Percentiles rank a stretch among this genome's conserved stretches.
These are phyloP conservation scores for Hydriomena furcata DNA, from an alignment of 2,888 invertebrate species.

Conservation along the genomic window DNA sequence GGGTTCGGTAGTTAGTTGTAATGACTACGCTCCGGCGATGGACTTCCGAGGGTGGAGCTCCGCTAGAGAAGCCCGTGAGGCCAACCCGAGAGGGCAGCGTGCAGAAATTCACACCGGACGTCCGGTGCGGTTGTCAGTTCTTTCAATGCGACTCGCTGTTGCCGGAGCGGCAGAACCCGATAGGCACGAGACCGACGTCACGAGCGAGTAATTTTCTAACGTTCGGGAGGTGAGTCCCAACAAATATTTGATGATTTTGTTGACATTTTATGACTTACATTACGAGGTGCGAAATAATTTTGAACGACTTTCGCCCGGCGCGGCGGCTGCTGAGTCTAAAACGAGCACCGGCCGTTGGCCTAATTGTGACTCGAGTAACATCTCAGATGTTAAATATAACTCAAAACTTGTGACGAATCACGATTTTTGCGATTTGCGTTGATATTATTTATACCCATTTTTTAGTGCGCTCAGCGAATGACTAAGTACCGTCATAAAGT, in stretches of 20 bases:
- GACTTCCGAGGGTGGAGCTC: constrained; percentile 87
- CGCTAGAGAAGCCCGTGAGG: constrained; percentile 84
- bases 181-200: constrained; percentile 86
- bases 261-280: constrained; percentile 63
- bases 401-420: constrained; percentile 56
- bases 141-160: constrained; percentile 91
- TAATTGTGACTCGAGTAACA: constrained; percentile 75
- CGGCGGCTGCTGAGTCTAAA: constrained; percentile 77
- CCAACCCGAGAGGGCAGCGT: constrained; percentile 89
- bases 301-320: constrained; percentile 66
- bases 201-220: constrained; percentile 79
- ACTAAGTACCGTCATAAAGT: constrained; percentile 25
- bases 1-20: constrained; percentile 58
- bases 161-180: constrained; percentile 89
- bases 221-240: constrained; percentile 68
- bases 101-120: constrained; percentile 89
- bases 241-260: constrained; percentile 48
- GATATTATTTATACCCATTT: constrained; percentile 37
- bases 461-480: constrained; percentile 43
- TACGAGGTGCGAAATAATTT: constrained; percentile 62
- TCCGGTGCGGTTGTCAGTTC: constrained; percentile 93
- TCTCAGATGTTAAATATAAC: constrained; percentile 75
- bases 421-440: constrained; percentile 57
- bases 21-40: constrained; percentile 85
- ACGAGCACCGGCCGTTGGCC: constrained; percentile 79